Base-by-base conservation (phyloP, 2,888 invertebrate genomes). In the Mythimna loreyi region DNA sequence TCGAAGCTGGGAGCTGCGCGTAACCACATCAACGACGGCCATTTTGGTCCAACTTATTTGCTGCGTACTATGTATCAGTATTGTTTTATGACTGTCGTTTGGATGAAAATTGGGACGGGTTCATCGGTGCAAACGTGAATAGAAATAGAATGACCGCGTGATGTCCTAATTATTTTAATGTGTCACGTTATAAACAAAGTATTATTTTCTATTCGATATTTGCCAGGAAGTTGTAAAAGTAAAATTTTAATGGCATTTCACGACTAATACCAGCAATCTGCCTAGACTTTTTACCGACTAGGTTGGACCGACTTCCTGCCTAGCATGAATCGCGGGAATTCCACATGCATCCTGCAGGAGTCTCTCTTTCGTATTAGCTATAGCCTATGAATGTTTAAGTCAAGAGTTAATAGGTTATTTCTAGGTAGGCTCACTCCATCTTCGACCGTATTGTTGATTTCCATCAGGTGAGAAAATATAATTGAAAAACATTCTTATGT, bases 161-260 rank as follows among this genome's bases (percentile, higher is more conserved):
- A 78, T 84, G 85, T 67, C 80, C 83, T 84, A 86, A 87, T 89
- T 87, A 85, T 83, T 85, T 57, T 70, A 76, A 66, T 66, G 68
- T 57, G 50, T 57, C 57, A 40, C 28, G n/a, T 2, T 6, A 36
- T 28, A 47, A 25, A 58, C 21, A 47, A 28, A 11, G 4, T 58
- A 40, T 58, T 53, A 3, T 57, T 25, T 13, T 16, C 19, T 40
- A 47, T 56, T 6, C 19, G 9, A 55, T 72, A 61, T 73, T 67
- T 67, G 58, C 59, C 58, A 65, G 78, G 81, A 87, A 84, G 72
- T 66, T 3, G 62, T 79, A 71, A 69, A 70, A 72, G 70, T 84
- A 61, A 75, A 55, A 69, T 13, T 25, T 50, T 68, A 47, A 73
- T 61, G 6, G 33, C 40, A 5, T 47, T 57, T 65, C 77, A 57